Base-by-base conservation (phyloP, 2,113 vertebrate species). In the Toxotes chatareus region DNA sequence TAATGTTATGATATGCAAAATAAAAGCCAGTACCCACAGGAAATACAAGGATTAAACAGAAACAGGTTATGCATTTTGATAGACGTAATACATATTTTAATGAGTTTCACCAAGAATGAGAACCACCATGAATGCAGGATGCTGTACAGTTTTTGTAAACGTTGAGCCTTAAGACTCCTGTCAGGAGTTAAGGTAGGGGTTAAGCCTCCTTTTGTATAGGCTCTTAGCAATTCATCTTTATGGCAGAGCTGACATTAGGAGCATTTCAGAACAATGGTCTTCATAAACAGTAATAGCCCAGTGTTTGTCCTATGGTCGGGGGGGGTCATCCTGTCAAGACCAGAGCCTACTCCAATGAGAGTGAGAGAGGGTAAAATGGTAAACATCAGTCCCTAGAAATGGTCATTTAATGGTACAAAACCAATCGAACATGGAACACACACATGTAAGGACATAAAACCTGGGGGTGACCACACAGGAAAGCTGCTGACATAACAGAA, bases 401-500 rank as follows among this genome's bases (percentile, higher is more conserved):
- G 32, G 42, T 38, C 55, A 36, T 62, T 56, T 70, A 80, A 77
- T 73, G 69, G 47, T 34, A 62, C 47, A 75, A 66, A 60, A 63
- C 0, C 74, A 74, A 73, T 81, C 2, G 27, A 75, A 57, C 16
- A 55, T 31, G 13, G 13, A 66, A 40, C 57, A 78, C 16, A 66
- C 12, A 53, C 16, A 38, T 49, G 51, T 49, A 61, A 0, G 1
- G 31, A 40, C 69, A 70, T 56, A 40, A 56, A 74, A 57, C 57
- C 44, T 55, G 1, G 23, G 61, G 74, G 23, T 66, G 71, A 27
- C 53, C 68, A 27, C 44, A 64, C 3, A n/a, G 68, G 27, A 32
- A 44, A 63, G 55, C 47, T 80, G 77, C 72, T 79, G 76, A 79
- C 5, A 1, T 57, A 72, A 44, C 53, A 74, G 63, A 76, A 86